Evolutionary conservation across 64 coral and sea anemone genomes (phyloP), one percentile per base, ranked within the genome.

Genomic region (Montipora foliosa): DNA sequence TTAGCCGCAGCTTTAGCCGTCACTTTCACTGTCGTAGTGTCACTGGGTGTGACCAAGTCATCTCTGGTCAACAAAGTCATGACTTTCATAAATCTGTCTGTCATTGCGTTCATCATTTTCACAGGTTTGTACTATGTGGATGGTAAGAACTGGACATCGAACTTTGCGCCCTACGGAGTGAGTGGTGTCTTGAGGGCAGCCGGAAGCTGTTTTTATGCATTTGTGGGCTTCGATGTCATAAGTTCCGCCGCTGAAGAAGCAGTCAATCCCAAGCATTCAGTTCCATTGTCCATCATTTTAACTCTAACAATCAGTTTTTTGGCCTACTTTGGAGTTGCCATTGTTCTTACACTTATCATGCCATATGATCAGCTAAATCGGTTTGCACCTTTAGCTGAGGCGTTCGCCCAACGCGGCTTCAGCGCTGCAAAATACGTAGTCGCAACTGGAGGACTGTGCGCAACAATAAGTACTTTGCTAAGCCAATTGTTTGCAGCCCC

Each of bases 251-350:
- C 91, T 5, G 95, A 96, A 90, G 95, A 96, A 62, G 87, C 95
- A 16, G 69, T 92, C 4, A 92, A 95, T 53, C 94, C 94, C 15
- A 95, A 92, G 52, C 90, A 84, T 20, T 88, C 95, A 51, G 8
- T 96, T 16, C 95, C 95, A 22, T 15, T 93, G 16, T 77, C 90
- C 2, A 93, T 93, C 44, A 76, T 96, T 20, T 75, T 96, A 0
- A 81, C 82, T 7, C 87, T 96, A 16, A 51, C 73, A 0, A 79
- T 96, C 44, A 96, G 95, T 84, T 96, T 96, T 50, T 45, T 93
- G 13, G 91, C 95, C 14, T 96, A 96, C 47, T 96, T 96, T 78
- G 95, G 95, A 17, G 95, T 93, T 5, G 87, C 95, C 5, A 93
- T 91, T 4, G 72, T 92, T 5, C 90, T 95, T 64, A 95, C 94